Percentiles rank a stretch among this genome's conserved stretches.
Evolutionary conservation across 2,888 invertebrate species (phyloP).

Genomic region (Phyllotreta cruciferae): DNA sequence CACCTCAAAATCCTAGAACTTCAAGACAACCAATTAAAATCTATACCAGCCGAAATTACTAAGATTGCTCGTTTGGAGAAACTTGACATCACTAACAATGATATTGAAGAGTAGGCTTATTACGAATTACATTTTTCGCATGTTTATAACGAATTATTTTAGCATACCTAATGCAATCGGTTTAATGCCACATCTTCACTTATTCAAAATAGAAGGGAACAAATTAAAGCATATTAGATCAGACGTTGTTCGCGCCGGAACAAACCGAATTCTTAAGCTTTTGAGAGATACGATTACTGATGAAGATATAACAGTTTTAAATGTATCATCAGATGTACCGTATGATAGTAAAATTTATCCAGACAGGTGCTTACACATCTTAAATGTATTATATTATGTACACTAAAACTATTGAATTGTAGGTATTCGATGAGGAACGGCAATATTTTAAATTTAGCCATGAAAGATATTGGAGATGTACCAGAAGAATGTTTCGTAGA

Average conservation of each 20-base stretch:
- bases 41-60: slow-evolving; percentile 80
- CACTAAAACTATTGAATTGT: background rate
- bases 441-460: slow-evolving; percentile 67
- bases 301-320: slow-evolving; percentile 43
- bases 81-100: slow-evolving; percentile 85
- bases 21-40: slow-evolving; percentile 80
- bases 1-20: slow-evolving; percentile 79
- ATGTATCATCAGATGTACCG: slow-evolving; percentile 32
- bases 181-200: slow-evolving; percentile 78
- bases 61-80: slow-evolving; percentile 78
- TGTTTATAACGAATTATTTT: slow-evolving; percentile 16
- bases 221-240: slow-evolving; percentile 80
- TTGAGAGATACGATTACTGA: slow-evolving; percentile 67
- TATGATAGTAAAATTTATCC: slow-evolving; percentile 46
- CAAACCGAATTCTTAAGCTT: slow-evolving; percentile 79
- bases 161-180: slow-evolving; percentile 75
- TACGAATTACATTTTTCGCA: background rate
- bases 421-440: slow-evolving; percentile 67
- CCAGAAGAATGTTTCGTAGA: slow-evolving; percentile 76
- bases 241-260: slow-evolving; percentile 87
- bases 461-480: slow-evolving; percentile 69
- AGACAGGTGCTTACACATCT: slow-evolving; percentile 41
- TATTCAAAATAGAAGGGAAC: slow-evolving; percentile 86
- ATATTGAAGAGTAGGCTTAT: slow-evolving; percentile 58
- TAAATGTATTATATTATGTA: too few species aligned